phyloP scores from a whole-genome alignment of 1,140 invertebrate species.

The Drosophila carrolli region DNA sequence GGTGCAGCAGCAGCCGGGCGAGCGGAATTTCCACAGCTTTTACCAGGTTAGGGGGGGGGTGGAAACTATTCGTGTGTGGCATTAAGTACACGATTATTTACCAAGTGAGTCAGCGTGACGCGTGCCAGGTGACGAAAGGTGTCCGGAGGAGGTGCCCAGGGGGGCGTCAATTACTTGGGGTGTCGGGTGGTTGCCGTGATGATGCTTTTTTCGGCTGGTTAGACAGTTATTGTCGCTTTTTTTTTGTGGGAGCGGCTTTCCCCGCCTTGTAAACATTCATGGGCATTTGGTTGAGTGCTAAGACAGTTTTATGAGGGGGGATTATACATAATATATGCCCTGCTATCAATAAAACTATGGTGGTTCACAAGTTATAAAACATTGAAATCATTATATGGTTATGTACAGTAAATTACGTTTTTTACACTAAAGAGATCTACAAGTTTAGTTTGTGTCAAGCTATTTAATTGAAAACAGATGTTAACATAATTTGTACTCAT shows the following conservation, averaged over 20 bases:
- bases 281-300: constrained; percentile 17
- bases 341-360: not conserved
- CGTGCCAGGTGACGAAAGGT: constrained; percentile 54
- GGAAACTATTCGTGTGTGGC: constrained; percentile 25
- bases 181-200: constrained; percentile 35
- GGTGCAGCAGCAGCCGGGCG: constrained; percentile 95
- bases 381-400: not conserved
- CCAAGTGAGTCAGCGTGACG: constrained; percentile 71
- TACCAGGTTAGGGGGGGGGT: constrained; percentile 91
- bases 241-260: constrained; percentile 17
- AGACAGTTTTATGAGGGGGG: constrained; percentile 21
- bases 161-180: constrained; percentile 46
- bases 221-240: constrained; percentile 29
- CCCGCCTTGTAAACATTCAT: constrained; percentile 17
- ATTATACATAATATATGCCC: constrained; percentile 1
- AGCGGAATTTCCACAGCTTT: constrained; percentile 98
- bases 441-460: too few relatives aligned
- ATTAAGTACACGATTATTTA: constrained; percentile 43
- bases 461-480: too few relatives aligned
- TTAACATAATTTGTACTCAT: not conserved
- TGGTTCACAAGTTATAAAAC: not conserved
- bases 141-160: constrained; percentile 2
- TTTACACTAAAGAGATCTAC: too few relatives aligned
- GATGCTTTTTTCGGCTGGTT: constrained; percentile 18
- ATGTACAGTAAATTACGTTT: too few relatives aligned